phyloP scores from a whole-genome alignment of 1,140 invertebrate genomes.

The Heliothis virescens region DNA sequence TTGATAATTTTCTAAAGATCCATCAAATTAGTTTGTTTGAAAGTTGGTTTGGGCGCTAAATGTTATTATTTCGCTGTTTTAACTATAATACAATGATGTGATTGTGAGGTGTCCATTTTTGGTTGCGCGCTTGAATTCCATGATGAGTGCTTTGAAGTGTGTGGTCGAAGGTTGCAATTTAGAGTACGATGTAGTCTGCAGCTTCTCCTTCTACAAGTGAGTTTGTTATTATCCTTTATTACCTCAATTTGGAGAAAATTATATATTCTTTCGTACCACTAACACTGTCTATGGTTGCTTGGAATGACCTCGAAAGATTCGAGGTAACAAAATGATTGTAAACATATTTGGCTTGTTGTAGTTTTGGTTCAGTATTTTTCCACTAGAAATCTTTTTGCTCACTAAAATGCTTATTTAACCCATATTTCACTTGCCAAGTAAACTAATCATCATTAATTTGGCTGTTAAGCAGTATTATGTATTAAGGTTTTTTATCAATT shows the following conservation, averaged over 20 bases:
- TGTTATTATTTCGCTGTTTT: conserved; percentile 75
- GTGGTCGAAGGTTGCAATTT: conserved; percentile 83
- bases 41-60: conserved; percentile 85
- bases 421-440: background rate
- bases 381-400: conserved; percentile 13
- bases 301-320: conserved; percentile 45
- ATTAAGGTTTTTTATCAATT: background rate
- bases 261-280: background rate
- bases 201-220: conserved; percentile 85
- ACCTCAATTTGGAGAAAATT: background rate
- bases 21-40: conserved; percentile 86
- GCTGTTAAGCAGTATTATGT: background rate
- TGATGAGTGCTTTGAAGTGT: conserved; percentile 79
- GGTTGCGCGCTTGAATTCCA: conserved; percentile 68
- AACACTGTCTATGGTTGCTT: conserved; percentile 30
- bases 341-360: conserved; percentile 34
- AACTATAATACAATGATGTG: conserved; percentile 74
- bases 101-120: conserved; percentile 70
- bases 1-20: conserved; percentile 85
- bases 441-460: background rate
- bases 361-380: conserved; percentile 34
- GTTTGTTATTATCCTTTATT: conserved; percentile 63
- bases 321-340: conserved; percentile 18
- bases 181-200: conserved; percentile 84
- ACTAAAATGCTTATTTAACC: background rate